Evolutionary conservation across 2,797 vertebrate species (phyloP).

Genomic region (Buphagus erythrorhynchus): DNA sequence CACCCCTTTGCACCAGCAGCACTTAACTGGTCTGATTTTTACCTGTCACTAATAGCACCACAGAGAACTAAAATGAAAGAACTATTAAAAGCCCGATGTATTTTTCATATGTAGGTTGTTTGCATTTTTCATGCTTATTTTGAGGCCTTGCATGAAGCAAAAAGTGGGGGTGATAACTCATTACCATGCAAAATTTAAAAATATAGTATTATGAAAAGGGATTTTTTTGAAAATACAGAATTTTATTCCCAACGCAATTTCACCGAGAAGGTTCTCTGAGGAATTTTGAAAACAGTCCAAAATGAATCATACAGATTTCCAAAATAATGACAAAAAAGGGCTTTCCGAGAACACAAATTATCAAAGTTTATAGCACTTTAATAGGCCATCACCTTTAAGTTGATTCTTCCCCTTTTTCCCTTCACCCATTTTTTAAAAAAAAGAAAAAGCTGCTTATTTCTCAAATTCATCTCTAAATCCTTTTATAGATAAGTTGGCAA

Average conservation of each 20-base stretch:
- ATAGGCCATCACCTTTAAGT: neutral
- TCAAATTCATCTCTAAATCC: neutral
- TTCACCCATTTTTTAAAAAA: neutral
- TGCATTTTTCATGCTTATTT: slow-evolving; percentile 42
- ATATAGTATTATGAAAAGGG: neutral
- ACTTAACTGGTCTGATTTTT: slow-evolving; percentile 25
- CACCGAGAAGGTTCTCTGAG: neutral
- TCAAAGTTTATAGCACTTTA: neutral
- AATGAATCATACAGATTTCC: neutral
- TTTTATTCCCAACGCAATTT: neutral
- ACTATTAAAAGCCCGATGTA: slow-evolving; percentile 26
- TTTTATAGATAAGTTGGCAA: neutral
- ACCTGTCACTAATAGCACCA: slow-evolving; percentile 27
- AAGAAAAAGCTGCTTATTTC: neutral
- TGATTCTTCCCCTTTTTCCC: neutral
- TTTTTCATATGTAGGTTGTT: slow-evolving; percentile 36
- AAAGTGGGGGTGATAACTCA: slow-evolving; percentile 1
- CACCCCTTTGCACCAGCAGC: neutral
- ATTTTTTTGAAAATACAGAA: neutral
- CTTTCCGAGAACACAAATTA: neutral
- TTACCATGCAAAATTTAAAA: neutral
- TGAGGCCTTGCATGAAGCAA: neutral
- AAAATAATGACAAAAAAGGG: neutral
- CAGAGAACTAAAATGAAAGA: slow-evolving; percentile 1
- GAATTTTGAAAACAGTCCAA: neutral